Percentiles rank a stretch among this genome's conserved stretches.
Evolutionary conservation across 2,888 invertebrate genomes (phyloP).

Genomic region (Andrena praecox): DNA sequence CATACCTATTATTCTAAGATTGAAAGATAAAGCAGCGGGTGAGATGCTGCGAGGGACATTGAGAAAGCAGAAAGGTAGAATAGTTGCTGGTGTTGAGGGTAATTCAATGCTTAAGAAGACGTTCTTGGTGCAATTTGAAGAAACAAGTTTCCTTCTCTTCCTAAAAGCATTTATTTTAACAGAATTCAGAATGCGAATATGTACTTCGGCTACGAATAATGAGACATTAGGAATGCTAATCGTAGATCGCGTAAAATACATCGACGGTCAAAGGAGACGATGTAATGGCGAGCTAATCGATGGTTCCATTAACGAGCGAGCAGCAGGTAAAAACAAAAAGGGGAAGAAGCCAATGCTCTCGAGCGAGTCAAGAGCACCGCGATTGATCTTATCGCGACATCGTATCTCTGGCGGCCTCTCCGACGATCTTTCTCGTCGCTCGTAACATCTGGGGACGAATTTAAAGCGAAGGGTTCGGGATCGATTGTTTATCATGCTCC

Average conservation of each 20-base stretch:
- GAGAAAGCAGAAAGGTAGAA: background rate
- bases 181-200: background rate
- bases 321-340: constrained; percentile 31
- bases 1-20: constrained; percentile 16
- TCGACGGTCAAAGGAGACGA: background rate
- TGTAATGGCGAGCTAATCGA: constrained; percentile 40
- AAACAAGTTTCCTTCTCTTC: constrained; percentile 4
- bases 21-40: background rate
- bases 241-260: background rate
- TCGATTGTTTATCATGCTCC: background rate
- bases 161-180: background rate
- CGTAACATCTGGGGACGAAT: constrained; percentile 55
- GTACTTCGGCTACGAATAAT: background rate
- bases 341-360: constrained; percentile 48
- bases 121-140: background rate
- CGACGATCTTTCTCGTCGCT: constrained; percentile 32
- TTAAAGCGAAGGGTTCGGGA: constrained; percentile 28
- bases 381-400: constrained; percentile 53
- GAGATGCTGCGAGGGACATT: background rate
- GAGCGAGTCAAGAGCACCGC: constrained; percentile 41
- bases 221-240: constrained; percentile 5
- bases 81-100: background rate
- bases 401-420: constrained; percentile 52
- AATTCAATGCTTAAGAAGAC: too few relatives aligned
- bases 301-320: constrained; percentile 43